A percentile compares a stretch with the other conserved stretches of the same genome.
phyloP scores from a whole-genome alignment of 2,888 invertebrate genomes.

The Orchestes rusci region DNA sequence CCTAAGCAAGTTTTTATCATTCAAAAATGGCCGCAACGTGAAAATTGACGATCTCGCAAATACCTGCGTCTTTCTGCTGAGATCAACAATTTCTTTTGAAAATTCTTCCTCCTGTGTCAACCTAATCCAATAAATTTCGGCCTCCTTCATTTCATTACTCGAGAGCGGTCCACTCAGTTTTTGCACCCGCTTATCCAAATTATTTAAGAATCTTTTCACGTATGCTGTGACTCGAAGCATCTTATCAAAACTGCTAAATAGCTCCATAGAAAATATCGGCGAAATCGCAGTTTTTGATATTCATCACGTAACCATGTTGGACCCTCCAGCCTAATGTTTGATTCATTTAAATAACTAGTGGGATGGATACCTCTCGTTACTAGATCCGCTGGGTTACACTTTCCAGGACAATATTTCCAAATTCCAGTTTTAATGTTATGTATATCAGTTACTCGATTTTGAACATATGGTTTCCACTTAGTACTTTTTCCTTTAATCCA shows the following conservation, averaged over 20 bases:
- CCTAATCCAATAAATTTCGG: neutral
- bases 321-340: neutral
- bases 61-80: neutral
- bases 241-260: neutral
- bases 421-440: neutral
- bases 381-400: neutral
- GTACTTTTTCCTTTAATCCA: neutral
- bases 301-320: neutral
- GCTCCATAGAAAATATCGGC: no score
- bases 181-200: neutral
- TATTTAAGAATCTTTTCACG: neutral
- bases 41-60: neutral
- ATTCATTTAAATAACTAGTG: neutral
- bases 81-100: neutral
- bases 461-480: neutral
- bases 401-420: neutral
- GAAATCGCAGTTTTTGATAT: no score
- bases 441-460: neutral
- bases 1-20: neutral
- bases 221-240: neutral
- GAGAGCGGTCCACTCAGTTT: neutral
- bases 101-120: neutral
- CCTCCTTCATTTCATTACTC: neutral
- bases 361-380: neutral
- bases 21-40: neutral